Conservation (phyloP, 2,113 vertebrate species). For the Corapipo altera region DNA sequence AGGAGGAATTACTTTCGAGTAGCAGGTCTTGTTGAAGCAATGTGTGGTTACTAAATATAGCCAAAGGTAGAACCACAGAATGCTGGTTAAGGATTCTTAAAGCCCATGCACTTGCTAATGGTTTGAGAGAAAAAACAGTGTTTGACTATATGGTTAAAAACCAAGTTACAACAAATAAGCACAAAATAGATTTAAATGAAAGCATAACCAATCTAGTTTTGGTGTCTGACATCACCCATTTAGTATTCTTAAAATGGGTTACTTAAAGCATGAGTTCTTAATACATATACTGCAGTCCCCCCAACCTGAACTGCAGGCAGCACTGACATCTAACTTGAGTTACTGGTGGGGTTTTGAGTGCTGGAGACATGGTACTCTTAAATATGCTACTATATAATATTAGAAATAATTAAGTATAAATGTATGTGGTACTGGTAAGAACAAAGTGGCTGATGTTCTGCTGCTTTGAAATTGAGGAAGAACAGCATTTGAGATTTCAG, state of each 20-base stretch:
- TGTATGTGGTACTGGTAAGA: not conserved
- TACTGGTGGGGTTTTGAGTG: not conserved
- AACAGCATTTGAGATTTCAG: not conserved
- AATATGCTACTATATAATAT: not conserved
- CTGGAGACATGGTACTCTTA: not conserved
- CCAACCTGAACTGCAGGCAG: not conserved
- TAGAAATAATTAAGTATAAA: not conserved
- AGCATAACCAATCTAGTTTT: not conserved
- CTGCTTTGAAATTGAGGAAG: not conserved
- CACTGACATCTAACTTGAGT: not conserved
- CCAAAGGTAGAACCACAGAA: not conserved
- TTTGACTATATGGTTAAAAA: not conserved
- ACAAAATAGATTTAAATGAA: not conserved
- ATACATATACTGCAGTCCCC: accelerated
- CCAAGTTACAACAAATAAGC: not conserved
- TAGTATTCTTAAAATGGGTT: not conserved
- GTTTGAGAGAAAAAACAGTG: not conserved
- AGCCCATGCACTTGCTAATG: not conserved
- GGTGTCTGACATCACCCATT: not conserved
- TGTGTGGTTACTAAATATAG: not conserved
- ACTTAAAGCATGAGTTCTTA: not conserved
- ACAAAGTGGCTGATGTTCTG: not conserved
- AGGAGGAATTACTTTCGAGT: not conserved
- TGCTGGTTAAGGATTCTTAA: not conserved
- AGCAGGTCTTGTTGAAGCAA: not conserved